Percentiles rank a stretch among this genome's conserved stretches.
phyloP scores from a whole-genome alignment of 1,140 invertebrate genomes.

The Coelopa frigida region DNA sequence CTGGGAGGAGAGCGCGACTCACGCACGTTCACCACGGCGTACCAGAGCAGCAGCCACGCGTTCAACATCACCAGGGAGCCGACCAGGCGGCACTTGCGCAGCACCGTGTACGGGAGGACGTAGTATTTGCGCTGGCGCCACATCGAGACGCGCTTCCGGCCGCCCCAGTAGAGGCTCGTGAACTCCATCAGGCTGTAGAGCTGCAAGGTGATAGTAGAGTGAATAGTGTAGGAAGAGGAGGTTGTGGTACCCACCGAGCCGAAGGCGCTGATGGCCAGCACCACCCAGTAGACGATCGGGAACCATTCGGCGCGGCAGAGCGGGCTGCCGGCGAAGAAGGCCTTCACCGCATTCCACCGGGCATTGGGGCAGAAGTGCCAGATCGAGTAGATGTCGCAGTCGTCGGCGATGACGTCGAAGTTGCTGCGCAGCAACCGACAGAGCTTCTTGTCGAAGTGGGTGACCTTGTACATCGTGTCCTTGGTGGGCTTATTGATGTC shows the following conservation, averaged over 20 bases:
- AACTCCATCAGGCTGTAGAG: constrained; percentile 10
- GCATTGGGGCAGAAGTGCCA: constrained; percentile 12
- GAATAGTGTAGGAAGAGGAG: no score
- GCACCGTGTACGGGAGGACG: constrained; percentile 6
- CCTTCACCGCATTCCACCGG: constrained; percentile 8
- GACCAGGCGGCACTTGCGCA: constrained; percentile 11
- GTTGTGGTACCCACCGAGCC: constrained; percentile 10
- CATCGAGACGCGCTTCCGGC: constrained; percentile 6
- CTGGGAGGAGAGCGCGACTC: neutral
- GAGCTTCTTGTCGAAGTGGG: constrained; percentile 12
- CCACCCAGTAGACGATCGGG: constrained; percentile 15
- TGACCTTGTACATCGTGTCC: constrained; percentile 13
- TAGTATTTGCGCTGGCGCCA: constrained; percentile 11
- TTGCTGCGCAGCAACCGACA: constrained; percentile 10
- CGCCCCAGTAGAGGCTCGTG: constrained; percentile 2
- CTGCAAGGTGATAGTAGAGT: neutral
- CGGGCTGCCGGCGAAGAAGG: neutral
- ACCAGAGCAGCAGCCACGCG: constrained; percentile 10
- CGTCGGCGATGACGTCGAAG: constrained; percentile 6
- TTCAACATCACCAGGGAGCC: constrained; percentile 11
- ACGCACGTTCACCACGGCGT: constrained; percentile 12
- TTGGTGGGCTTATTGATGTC: no score
- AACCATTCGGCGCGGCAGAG: constrained; percentile 9
- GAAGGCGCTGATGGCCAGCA: constrained; percentile 6
- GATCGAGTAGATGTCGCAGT: constrained; percentile 12